Conservation (phyloP, 2,113 vertebrate genomes). For the Tor tambroides region DNA sequence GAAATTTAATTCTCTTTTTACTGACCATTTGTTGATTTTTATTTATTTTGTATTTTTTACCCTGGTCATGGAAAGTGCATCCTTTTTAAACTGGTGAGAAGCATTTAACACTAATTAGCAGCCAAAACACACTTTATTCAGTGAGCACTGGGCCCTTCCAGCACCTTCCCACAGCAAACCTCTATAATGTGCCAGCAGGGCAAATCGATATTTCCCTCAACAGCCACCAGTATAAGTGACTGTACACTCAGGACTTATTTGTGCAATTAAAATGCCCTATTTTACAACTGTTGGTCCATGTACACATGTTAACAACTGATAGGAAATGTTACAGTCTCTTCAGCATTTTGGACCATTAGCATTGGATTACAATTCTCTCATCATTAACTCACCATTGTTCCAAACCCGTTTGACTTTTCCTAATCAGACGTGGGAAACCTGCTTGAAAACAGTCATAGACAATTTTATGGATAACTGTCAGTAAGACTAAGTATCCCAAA, state of each 20-base stretch:
- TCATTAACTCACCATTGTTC: not conserved
- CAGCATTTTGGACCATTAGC: not conserved
- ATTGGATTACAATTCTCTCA: not conserved
- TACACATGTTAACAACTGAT: not conserved
- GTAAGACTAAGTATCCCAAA: not conserved
- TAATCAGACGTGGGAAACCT: not conserved
- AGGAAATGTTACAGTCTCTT: not conserved
- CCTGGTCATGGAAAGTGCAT: not conserved
- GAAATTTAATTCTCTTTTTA: not conserved
- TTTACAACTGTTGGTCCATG: not conserved
- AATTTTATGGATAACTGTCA: not conserved
- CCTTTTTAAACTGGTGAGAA: not conserved
- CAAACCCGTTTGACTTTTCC: not conserved
- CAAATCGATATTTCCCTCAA: not conserved
- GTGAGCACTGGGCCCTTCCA: not conserved
- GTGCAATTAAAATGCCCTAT: not conserved
- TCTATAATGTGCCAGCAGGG: not conserved
- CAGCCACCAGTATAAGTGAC: not conserved
- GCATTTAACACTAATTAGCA: not conserved
- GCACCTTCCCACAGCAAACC: not conserved
- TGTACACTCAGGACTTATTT: not conserved
- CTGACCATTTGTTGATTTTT: not conserved
- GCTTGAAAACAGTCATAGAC: not conserved
- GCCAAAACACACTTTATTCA: not conserved
- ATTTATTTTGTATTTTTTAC: not conserved